Percentiles rank a stretch among this genome's conserved stretches.
Evolutionary conservation across 2,797 vertebrate genomes (phyloP).

Genomic region (Sternotherus odoratus): DNA sequence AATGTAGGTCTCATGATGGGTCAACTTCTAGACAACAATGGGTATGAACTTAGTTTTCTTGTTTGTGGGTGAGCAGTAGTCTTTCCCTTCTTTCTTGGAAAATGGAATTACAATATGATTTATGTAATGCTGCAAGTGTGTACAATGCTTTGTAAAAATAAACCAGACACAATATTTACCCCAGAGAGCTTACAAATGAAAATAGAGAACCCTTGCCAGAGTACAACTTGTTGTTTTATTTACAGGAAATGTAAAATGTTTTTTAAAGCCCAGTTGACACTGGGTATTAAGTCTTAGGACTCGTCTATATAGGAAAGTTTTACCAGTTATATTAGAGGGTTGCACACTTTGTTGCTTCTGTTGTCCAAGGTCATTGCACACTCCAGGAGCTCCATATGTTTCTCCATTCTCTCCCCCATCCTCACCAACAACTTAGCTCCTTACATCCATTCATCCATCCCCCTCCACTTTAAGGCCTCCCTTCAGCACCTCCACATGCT

Average conservation of each 20-base stretch:
- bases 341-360: background rate
- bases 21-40: conserved; percentile 17
- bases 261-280: background rate
- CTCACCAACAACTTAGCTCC: background rate
- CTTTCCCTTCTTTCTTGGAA: conserved; percentile 15
- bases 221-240: background rate
- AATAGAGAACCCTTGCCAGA: background rate
- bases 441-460: background rate
- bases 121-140: background rate
- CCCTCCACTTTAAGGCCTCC: background rate
- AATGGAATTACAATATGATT: background rate
- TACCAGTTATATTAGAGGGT: background rate
- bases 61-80: background rate
- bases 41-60: background rate
- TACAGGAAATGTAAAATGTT: background rate
- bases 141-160: background rate
- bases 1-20: background rate
- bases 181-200: background rate
- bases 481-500: background rate
- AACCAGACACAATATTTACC: background rate
- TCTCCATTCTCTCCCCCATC: background rate
- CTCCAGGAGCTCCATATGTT: background rate
- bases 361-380: background rate
- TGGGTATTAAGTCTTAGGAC: background rate
- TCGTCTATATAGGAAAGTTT: background rate